Conservation (phyloP, 2,113 vertebrate species). For the Orthochromis indermauri region DNA sequence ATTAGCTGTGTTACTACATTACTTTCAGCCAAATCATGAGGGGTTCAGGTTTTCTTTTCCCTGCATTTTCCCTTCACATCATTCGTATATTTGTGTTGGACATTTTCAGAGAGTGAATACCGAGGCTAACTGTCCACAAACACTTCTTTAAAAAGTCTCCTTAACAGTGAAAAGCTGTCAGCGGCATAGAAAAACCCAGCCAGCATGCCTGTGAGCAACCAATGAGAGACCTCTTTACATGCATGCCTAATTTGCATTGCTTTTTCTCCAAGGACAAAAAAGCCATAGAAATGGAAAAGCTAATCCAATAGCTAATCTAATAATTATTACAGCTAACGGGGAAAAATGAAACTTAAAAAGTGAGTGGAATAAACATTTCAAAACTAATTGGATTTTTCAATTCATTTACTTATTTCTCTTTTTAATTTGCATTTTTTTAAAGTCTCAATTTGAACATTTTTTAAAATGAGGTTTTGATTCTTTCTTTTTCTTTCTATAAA, state of each 20-base stretch:
- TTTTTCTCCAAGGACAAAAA: not conserved
- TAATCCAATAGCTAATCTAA: not conserved
- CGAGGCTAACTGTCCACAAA: not conserved
- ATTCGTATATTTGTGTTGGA: not conserved
- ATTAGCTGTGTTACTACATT: not conserved
- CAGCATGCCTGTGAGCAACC: not conserved
- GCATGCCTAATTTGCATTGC: not conserved
- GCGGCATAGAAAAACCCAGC: accelerated
- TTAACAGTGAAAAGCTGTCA: not conserved
- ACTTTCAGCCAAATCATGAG: not conserved
- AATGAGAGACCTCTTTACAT: not conserved
- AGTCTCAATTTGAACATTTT: not conserved
- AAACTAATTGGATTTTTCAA: not conserved
- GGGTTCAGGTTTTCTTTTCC: not conserved
- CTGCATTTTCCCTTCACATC: not conserved
- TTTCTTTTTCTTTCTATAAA: not conserved
- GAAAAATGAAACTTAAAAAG: not conserved
- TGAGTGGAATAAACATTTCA: not conserved
- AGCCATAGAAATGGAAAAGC: not conserved
- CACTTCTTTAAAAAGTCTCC: not conserved
- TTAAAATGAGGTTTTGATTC: not conserved
- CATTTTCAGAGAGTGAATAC: not conserved
- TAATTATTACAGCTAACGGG: not conserved
- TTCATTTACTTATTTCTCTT: not conserved
- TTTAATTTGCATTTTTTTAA: not conserved